Percentiles rank a stretch among this genome's conserved stretches.
Conservation (phyloP, 2,113 vertebrate species). For the Dicaeum eximium region DNA sequence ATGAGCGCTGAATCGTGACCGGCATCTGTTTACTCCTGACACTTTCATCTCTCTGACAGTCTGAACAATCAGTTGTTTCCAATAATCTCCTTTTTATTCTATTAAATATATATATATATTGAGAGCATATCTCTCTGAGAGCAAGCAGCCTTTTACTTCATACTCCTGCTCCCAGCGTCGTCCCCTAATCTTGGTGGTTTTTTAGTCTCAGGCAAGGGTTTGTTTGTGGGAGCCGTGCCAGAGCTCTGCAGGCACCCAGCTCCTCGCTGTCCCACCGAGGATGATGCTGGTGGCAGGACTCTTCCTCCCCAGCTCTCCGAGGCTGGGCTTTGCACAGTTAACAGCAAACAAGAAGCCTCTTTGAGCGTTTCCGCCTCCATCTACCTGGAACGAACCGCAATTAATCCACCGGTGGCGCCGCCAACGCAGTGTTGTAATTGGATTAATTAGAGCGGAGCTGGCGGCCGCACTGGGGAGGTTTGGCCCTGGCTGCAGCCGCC, state of each 20-base stretch:
- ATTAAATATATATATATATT: not conserved
- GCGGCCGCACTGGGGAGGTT: not conserved
- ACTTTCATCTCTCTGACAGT: conserved; percentile 57
- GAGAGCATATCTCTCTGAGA: too few relatives aligned
- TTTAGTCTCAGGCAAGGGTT: not conserved
- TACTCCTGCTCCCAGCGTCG: fast-evolving
- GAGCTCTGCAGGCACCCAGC: not conserved
- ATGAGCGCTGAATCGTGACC: conserved; percentile 66
- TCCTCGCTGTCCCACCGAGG: fast-evolving
- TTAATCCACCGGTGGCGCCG: not conserved
- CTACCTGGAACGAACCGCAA: conserved; percentile 25
- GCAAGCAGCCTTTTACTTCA: not conserved
- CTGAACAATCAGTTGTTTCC: conserved; percentile 65
- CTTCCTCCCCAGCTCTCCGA: not conserved
- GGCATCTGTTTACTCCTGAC: conserved; percentile 69
- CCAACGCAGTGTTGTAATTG: not conserved
- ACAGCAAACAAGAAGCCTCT: not conserved
- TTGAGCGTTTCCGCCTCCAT: not conserved
- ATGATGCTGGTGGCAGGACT: not conserved
- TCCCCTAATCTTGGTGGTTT: not conserved
- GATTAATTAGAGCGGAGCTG: conserved; percentile 8
- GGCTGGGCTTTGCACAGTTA: not conserved
- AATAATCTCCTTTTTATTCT: conserved; percentile 50
- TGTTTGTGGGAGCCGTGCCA: fast-evolving
- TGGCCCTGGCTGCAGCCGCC: not conserved